Percentiles rank a stretch among this genome's conserved stretches.
These are phyloP conservation scores for Aphelenchoides avenae DNA, from an alignment of 1,140 invertebrate species.

Conservation along the genomic window DNA sequence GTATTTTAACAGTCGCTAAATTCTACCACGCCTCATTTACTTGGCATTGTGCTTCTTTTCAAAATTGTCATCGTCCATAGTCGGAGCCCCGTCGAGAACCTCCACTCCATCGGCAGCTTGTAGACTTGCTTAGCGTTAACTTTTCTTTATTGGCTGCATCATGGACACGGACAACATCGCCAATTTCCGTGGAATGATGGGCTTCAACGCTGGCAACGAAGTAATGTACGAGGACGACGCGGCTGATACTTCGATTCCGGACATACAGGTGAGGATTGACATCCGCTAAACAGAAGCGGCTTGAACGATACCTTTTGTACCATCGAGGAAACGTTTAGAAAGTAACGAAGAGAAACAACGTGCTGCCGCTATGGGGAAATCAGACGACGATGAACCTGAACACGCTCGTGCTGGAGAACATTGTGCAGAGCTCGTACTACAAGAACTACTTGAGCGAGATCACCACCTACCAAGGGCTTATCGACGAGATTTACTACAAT, in stretches of 20 bases:
- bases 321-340: constrained; percentile 32
- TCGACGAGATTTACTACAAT: constrained; percentile 99
- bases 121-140: too few species aligned
- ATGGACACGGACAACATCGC: too few species aligned
- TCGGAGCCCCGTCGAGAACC: too few species aligned
- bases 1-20: too few species aligned
- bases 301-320: neutral
- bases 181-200: too few species aligned
- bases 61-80: too few species aligned
- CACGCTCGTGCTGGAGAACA: constrained; percentile 92
- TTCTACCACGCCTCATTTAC: too few species aligned
- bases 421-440: constrained; percentile 97
- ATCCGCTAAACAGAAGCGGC: neutral
- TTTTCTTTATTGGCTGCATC: too few species aligned
- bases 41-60: too few species aligned
- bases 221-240: constrained; percentile 52
- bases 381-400: constrained; percentile 99
- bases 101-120: too few species aligned
- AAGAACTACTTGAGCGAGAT: constrained; percentile 91
- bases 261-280: constrained; percentile 37
- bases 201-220: constrained; percentile 37
- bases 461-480: constrained; percentile 98
- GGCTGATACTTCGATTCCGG: constrained; percentile 37
- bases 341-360: constrained; percentile 56
- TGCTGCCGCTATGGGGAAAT: constrained; percentile 74